Percentiles rank a stretch among this genome's conserved stretches.
Evolutionary conservation across 1,140 invertebrate genomes (phyloP).

Genomic region (Spodoptera frugiperda): DNA sequence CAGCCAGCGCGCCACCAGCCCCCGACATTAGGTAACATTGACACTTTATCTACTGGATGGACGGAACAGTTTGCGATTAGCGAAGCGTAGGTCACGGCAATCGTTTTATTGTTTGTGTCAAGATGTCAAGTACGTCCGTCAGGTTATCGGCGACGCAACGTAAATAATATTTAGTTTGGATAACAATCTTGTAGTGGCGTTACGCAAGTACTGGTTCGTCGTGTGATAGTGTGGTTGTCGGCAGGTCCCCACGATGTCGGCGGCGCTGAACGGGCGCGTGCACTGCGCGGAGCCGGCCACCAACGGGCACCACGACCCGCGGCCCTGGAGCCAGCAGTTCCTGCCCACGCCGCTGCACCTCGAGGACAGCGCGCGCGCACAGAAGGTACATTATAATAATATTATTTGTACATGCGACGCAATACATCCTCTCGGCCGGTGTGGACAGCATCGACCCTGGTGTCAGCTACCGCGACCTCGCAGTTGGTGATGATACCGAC

Average conservation of each 20-base stretch:
- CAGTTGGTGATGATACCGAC: no score
- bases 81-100: no score
- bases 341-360: slow-evolving; percentile 68
- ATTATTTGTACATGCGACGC: not conserved
- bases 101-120: no score
- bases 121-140: no score
- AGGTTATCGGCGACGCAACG: no score
- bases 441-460: no score
- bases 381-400: slow-evolving; percentile 59
- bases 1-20: no score
- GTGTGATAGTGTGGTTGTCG: not conserved
- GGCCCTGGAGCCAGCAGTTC: slow-evolving; percentile 69
- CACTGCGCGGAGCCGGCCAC: slow-evolving; percentile 52
- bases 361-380: slow-evolving; percentile 65
- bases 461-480: no score
- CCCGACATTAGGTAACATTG: no score
- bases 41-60: no score
- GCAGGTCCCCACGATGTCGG: slow-evolving; percentile 55
- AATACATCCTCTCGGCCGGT: no score
- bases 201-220: not conserved
- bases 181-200: not conserved
- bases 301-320: slow-evolving; percentile 47
- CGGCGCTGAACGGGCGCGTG: slow-evolving; percentile 49
- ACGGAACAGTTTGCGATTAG: not conserved
- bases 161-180: not conserved